Evolutionary conservation across 2,888 invertebrate genomes (phyloP).

Genomic region (Myathropa florea): DNA sequence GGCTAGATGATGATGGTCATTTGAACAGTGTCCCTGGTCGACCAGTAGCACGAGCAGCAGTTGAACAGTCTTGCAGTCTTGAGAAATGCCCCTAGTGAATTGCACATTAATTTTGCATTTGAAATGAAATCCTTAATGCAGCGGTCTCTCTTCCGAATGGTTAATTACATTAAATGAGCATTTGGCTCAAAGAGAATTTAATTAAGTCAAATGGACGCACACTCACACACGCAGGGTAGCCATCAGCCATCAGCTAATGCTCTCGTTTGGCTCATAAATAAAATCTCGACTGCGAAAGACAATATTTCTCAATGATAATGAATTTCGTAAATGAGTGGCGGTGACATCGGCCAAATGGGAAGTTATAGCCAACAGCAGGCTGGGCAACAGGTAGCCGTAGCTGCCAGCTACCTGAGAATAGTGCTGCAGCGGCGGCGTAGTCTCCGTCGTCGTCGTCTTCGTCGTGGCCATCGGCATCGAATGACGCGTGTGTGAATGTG

Average conservation of each 20-base stretch:
- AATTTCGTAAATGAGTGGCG: conserved; percentile 69
- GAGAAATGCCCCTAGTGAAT: conserved; percentile 55
- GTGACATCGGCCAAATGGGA: conserved; percentile 68
- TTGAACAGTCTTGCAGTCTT: conserved; percentile 15
- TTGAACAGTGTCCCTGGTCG: conserved; percentile 52
- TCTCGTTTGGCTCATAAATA: conserved; percentile 59
- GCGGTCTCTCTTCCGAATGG: conserved; percentile 39
- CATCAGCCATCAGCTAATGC: conserved; percentile 24
- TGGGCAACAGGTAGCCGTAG: neutral
- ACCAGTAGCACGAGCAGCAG: neutral
- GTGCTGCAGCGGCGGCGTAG: neutral
- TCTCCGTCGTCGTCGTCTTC: no score
- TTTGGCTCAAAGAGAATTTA: conserved; percentile 64
- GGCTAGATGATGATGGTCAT: conserved; percentile 44
- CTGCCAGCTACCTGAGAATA: neutral
- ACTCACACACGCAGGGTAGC: neutral
- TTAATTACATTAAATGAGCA: conserved; percentile 59
- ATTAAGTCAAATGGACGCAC: conserved; percentile 55
- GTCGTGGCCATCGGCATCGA: neutral
- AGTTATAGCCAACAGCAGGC: conserved; percentile 50
- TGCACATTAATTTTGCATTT: conserved; percentile 69
- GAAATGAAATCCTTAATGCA: conserved; percentile 65
- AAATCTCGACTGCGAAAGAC: conserved; percentile 63
- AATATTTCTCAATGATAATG: conserved; percentile 71
- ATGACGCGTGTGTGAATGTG: neutral